Evolutionary conservation across 2,888 invertebrate species (phyloP).

Genomic region (Cloeon dipterum): DNA sequence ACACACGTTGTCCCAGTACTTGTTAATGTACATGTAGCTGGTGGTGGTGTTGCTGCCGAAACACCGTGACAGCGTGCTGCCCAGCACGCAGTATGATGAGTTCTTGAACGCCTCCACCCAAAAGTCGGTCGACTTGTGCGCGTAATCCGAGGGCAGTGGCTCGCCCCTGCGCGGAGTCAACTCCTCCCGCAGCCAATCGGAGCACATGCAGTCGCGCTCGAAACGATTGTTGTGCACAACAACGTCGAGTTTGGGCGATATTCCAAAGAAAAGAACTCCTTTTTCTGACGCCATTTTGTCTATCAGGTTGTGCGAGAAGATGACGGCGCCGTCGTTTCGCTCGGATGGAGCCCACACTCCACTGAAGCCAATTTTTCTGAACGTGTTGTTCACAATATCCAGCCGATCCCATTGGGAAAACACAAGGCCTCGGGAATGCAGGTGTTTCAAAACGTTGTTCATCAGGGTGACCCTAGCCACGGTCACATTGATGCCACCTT

Average conservation of each 20-base stretch:
- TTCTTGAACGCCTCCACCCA: constrained; percentile 1
- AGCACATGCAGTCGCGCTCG: constrained; percentile 35
- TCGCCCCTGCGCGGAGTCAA: not conserved
- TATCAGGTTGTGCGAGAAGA: constrained; percentile 32
- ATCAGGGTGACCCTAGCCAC: constrained; percentile 32
- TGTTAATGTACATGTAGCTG: not conserved
- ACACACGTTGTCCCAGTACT: not conserved
- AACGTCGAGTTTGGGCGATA: constrained; percentile 8
- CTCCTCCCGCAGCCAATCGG: constrained; percentile 29
- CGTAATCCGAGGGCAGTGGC: not conserved
- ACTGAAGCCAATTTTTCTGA: constrained; percentile 28
- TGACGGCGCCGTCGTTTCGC: constrained; percentile 11
- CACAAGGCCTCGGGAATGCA: constrained; percentile 32
- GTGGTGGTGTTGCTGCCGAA: not conserved
- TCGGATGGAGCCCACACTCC: constrained; percentile 19
- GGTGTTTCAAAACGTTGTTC: constrained; percentile 32
- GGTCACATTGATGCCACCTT: constrained; percentile 37
- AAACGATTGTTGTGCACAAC: constrained; percentile 35
- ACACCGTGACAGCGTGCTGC: not conserved
- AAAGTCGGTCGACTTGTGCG: not conserved
- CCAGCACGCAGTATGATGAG: not conserved
- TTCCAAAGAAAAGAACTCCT: not conserved
- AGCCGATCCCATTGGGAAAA: constrained; percentile 41
- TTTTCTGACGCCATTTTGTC: constrained; percentile 14
- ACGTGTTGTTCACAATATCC: constrained; percentile 36